Evolutionary conservation across 2,888 invertebrate genomes (phyloP), one percentile per base, ranked within the genome.

Genomic region (Melangyna quadrimaculata): DNA sequence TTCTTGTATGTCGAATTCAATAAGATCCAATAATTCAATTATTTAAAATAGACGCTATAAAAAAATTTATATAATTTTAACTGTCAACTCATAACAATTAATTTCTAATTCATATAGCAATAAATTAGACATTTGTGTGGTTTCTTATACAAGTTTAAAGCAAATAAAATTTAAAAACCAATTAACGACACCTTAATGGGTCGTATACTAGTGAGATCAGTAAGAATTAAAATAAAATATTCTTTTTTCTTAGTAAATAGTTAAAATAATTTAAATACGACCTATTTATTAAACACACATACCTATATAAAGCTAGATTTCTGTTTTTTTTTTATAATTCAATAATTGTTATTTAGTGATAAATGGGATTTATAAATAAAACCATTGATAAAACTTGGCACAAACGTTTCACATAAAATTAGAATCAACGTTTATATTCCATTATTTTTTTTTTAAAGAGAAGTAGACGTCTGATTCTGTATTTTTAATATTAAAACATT

Each of bases 121-220:
- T 45, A n/a, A 61, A 45, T 45, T 19, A 37, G 12, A 61, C 12
- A 40, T 17, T 22, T 12, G 37, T 24, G 14, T 3, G 17, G 17
- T 43, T 43, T 45, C 17, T 9, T 45, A 45, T 32, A 32, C n/a
- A n/a, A n/a, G 27, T 8, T 40, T 17, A 29, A 27, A 29, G 3
- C 17, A 29, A 27, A 43, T 78, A 43, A 78, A 84, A 67, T 74
- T 79, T 84, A 71, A 84, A 74, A 71, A 79, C 51, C 79, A 84
- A 84, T 84, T 75, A 84, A 84, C 75, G 78, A 59, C 74, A 84
- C 74, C 57, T 79, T 84, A 74, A 84, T 84, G 65, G 79, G 71
- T 79, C 71, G 65, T 84, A n/a, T n/a, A n/a, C n/a, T n/a, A 70
- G 71, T 43, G 78, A 78, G 73, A 74, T 74, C 78, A 79, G 65